phyloP scores from a whole-genome alignment of 1,140 invertebrate genomes.

The Pogonus chalceus region DNA sequence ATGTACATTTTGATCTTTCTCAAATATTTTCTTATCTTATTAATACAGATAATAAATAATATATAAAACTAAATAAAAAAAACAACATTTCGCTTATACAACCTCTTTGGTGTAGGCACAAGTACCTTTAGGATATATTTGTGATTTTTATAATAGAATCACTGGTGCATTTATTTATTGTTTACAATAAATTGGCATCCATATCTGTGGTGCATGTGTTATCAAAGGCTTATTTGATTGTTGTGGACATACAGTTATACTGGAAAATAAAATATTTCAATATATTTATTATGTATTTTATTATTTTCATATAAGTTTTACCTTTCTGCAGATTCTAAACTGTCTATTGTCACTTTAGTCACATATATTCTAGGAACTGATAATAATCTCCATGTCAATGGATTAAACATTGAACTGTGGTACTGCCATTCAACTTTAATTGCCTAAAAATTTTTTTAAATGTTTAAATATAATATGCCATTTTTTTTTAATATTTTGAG shows the following conservation, averaged over 20 bases:
- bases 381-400: slow-evolving; percentile 70
- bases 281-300: not conserved
- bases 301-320: no score
- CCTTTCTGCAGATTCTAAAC: slow-evolving; percentile 53
- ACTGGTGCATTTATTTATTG: not conserved
- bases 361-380: slow-evolving; percentile 59
- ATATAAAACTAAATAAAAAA: not conserved
- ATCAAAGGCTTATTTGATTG: slow-evolving; percentile 29
- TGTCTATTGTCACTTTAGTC: slow-evolving; percentile 57
- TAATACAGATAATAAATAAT: no score
- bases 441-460: slow-evolving; percentile 28
- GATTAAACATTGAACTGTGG: slow-evolving; percentile 65
- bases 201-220: slow-evolving; percentile 33
- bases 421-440: slow-evolving; percentile 68
- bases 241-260: slow-evolving; percentile 35
- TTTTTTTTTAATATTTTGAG: no score
- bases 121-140: no score
- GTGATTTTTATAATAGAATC: no score
- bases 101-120: not conserved
- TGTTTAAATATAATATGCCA: no score
- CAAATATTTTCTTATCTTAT: no score
- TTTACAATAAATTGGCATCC: slow-evolving; percentile 18
- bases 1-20: no score
- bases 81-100: not conserved
- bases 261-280: slow-evolving; percentile 23